Evolutionary conservation across 2,888 invertebrate genomes (phyloP), one percentile per base, ranked within the genome.

Genomic region (Pseudolycoriella hygida): DNA sequence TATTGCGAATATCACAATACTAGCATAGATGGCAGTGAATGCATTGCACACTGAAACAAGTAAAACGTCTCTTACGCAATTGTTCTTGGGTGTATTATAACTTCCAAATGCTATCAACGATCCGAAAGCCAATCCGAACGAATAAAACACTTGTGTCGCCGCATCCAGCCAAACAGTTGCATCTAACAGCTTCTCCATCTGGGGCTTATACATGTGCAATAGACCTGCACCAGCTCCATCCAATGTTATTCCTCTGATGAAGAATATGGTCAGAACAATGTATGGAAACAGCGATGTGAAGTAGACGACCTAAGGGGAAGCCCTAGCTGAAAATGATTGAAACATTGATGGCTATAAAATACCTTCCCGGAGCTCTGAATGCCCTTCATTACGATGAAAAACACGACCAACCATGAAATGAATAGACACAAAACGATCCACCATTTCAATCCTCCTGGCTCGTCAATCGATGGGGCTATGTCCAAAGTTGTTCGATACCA

Each of bases 201-300:
- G 88, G 11, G 92, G 92, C 48, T 83, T 87, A 58, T 89, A 85
- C 90, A 92, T 89, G 61, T 92, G 89, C 49, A 76, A 72, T 48
- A 92, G 71, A 17, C 92, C 92, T 43, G 80, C 86, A 49, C 80
- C 72, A 5, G 92, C 88, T 15, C 92, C 92, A 45, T 83, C 79
- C 52, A 93, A 65, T 11, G 89, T 88, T 53, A 93, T 77, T 40
- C 90, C 92, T 46, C 92, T 73, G 51, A 90, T 71, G 69, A 94
- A 90, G 74, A 94, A 94, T 58, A 93, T 90, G 30, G 92, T 88
- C 54, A 94, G 74, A 52, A 94, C 93, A 48, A 83, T 67, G 67
- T 94, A 94, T 2, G 94, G 94, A 64, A 94, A 94, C 59, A 93
- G 74, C 2, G 94, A 93, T 11, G 94, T 94, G 67, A 94, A 87